Base-by-base conservation (phyloP, 2,113 vertebrate species). In the Ictalurus furcatus region DNA sequence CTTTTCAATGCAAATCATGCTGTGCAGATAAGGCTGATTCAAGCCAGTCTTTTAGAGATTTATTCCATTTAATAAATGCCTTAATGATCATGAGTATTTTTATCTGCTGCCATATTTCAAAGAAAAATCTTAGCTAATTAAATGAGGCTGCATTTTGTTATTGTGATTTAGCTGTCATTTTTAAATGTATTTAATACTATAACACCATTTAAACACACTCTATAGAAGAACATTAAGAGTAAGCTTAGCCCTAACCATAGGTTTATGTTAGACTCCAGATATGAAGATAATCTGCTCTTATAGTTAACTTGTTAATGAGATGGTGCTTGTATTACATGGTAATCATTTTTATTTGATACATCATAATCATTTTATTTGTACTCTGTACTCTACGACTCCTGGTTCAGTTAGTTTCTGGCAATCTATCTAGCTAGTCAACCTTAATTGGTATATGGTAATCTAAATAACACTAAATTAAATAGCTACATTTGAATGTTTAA, bases 1-100 rank as follows among this genome's bases (percentile, higher is more conserved):
- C 78, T 85, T 84, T 88, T 74, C 25, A 56, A 81, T 85, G 56
- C 48, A n/a, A 54, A 78, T 74, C 52, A 54, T 54, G 71, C n/a
- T 61, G 74, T 88, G 54, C 25, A 79, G 88, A 82, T 85, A 71
- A 52, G 71, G 17, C 59, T 79, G 58, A 23, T 67, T 34, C 28
- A 87, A 56, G 52, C 56, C 48, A 85, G 58, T 78, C 56, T n/a
- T 30, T 37, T 28, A 63, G 37, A 79, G 58, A 87, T 78, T 78
- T 63, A 37, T 78, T 76, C 37, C 14, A 21, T 11, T 61, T 40
- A 69, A 87, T 65, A 71, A n/a, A 82, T 40, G 54, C 30, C 34
- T 54, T 19, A 28, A 67, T 67, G 44, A 79, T 69, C 28, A 80
- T 54, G 4, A 54, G 61, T 40, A 40, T 71, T 86, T 71, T 76